phyloP scores from a whole-genome alignment of 2,888 invertebrate species.

The Meiosimyza decipiens region DNA sequence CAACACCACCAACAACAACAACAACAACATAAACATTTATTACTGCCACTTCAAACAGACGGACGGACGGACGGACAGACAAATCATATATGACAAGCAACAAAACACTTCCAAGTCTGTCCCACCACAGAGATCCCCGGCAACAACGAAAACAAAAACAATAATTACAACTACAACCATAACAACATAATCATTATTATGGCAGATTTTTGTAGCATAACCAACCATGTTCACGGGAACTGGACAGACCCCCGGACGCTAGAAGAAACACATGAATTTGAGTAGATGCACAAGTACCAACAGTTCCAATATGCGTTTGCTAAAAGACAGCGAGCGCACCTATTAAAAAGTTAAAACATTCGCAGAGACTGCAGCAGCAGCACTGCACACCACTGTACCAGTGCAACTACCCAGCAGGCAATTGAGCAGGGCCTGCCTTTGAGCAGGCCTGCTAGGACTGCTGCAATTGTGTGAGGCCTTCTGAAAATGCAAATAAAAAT shows the following conservation, averaged over 20 bases:
- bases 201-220: slow-evolving; percentile 31
- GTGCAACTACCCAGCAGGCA: no score
- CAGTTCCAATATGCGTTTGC: slow-evolving; percentile 16
- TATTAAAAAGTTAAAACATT: slow-evolving; percentile 22
- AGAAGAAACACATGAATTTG: neutral
- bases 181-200: slow-evolving; percentile 36
- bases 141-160: slow-evolving; percentile 3
- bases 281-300: neutral
- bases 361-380: neutral
- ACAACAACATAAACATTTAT: slow-evolving; percentile 20
- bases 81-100: slow-evolving; percentile 33
- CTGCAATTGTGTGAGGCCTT: no score
- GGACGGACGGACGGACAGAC: slow-evolving; percentile 5
- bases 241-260: slow-evolving; percentile 4
- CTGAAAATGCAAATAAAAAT: no score
- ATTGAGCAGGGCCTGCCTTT: no score
- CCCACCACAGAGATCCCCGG: neutral
- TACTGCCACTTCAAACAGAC: neutral
- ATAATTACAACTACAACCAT: slow-evolving; percentile 6
- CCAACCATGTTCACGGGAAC: slow-evolving; percentile 17
- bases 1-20: neutral
- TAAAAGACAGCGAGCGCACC: slow-evolving; percentile 13
- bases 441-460: no score
- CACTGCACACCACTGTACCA: neutral
- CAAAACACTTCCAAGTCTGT: slow-evolving; percentile 2